Evolutionary conservation across 2,888 invertebrate species (phyloP).

Genomic region (Cerastoderma edule): DNA sequence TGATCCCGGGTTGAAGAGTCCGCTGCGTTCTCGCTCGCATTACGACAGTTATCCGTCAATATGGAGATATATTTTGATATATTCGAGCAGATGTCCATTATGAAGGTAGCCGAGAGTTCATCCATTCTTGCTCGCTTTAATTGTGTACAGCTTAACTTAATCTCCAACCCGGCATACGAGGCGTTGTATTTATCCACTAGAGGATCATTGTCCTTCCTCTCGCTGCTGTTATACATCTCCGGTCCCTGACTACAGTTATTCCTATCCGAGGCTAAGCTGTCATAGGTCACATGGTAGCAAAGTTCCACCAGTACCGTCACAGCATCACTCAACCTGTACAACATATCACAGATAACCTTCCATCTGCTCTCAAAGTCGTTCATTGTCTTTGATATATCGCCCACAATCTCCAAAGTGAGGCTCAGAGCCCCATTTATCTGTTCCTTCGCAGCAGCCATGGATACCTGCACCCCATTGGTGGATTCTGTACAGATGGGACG

Average conservation of each 20-base stretch:
- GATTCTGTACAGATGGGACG: constrained; percentile 79
- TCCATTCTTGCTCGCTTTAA: constrained; percentile 73
- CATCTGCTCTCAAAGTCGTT: constrained; percentile 61
- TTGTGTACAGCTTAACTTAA: constrained; percentile 77
- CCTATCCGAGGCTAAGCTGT: constrained; percentile 70
- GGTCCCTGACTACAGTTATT: constrained; percentile 51
- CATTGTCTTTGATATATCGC: constrained; percentile 48
- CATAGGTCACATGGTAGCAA: constrained; percentile 79
- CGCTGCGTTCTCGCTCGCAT: constrained; percentile 71
- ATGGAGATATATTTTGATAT: constrained; percentile 77
- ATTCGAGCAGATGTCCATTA: constrained; percentile 78
- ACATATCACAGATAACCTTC: constrained; percentile 70
- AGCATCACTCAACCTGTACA: constrained; percentile 76
- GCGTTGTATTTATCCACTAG: constrained; percentile 80
- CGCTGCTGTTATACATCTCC: constrained; percentile 29
- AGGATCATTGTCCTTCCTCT: constrained; percentile 57
- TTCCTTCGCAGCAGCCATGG: constrained; percentile 46
- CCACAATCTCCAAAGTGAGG: constrained; percentile 49
- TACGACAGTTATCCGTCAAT: constrained; percentile 78
- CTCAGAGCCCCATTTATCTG: constrained; percentile 49
- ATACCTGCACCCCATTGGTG: constrained; percentile 45
- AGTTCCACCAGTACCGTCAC: constrained; percentile 78
- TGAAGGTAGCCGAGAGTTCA: constrained; percentile 75
- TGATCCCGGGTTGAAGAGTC: constrained; percentile 76
- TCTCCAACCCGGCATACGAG: constrained; percentile 78